Conservation (phyloP, 2,113 vertebrate species). For the Nibea albiflora region DNA sequence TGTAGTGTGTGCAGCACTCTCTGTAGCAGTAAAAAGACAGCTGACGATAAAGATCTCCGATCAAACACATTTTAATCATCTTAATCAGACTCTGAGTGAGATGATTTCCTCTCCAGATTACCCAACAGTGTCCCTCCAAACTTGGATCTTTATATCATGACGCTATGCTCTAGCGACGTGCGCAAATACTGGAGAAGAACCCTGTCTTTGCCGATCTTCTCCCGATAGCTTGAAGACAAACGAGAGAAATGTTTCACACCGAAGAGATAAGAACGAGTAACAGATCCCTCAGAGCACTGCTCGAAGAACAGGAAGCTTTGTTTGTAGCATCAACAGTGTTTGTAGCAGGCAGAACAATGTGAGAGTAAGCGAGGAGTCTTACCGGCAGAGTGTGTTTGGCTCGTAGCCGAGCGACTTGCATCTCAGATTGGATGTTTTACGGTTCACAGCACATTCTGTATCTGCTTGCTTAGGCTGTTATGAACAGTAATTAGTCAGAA, state of each 20-base stretch:
- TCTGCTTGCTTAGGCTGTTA: neutral
- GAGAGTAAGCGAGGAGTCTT: neutral
- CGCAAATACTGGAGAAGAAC: neutral
- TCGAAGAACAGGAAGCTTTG: neutral
- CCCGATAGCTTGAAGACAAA: neutral
- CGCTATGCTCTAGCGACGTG: neutral
- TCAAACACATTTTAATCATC: neutral
- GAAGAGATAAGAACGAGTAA: neutral
- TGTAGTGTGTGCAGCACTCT: constrained; percentile 4
- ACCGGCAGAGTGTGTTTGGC: neutral
- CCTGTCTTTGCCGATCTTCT: neutral
- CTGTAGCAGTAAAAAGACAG: neutral
- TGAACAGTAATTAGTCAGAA: neutral
- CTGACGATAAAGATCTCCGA: neutral
- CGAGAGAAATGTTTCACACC: neutral
- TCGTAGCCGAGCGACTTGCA: neutral
- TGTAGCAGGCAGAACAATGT: neutral
- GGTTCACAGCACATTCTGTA: no score
- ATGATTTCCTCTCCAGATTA: neutral
- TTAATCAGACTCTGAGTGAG: neutral
- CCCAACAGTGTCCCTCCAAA: neutral
- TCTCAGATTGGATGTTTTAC: no score
- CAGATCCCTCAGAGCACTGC: neutral
- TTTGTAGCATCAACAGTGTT: neutral
- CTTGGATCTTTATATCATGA: neutral